Percentiles rank a stretch among this genome's conserved stretches.
Conservation (phyloP, 2,113 vertebrate genomes). For the Choloepus hoffmanni region DNA sequence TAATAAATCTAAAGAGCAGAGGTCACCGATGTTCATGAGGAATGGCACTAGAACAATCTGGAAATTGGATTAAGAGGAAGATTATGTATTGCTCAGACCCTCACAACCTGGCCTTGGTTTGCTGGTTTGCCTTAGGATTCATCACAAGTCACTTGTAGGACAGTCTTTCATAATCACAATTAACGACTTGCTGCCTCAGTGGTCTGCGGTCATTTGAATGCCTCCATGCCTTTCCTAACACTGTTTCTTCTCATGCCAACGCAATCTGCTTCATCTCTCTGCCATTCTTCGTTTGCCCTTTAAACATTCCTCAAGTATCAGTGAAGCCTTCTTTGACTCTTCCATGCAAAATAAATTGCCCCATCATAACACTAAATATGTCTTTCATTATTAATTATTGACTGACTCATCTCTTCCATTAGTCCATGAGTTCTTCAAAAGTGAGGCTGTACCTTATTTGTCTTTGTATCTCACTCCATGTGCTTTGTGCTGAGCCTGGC, state of each 20-base stretch:
- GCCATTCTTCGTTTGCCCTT: slow-evolving; percentile 40
- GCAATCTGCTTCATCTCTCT: not conserved
- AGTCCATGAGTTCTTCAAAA: not conserved
- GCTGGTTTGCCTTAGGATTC: not conserved
- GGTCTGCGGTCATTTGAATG: not conserved
- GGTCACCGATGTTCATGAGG: not conserved
- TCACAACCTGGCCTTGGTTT: not conserved
- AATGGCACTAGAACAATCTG: not conserved
- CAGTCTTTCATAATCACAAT: not conserved
- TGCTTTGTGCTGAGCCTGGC: not conserved
- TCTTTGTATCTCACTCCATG: not conserved
- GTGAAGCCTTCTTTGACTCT: not conserved
- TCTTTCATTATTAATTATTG: slow-evolving; percentile 68
- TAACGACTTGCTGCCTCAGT: not conserved
- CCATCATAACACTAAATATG: slow-evolving; percentile 16
- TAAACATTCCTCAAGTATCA: slow-evolving; percentile 32
- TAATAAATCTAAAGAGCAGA: not conserved
- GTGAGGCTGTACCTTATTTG: not conserved
- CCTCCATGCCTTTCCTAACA: not conserved
- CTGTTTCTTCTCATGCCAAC: not conserved
- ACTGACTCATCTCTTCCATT: slow-evolving; percentile 39
- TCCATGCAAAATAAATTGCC: slow-evolving; percentile 48
- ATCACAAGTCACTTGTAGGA: not conserved
- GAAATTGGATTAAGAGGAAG: not conserved
- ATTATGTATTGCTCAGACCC: no score